These are phyloP conservation scores for Periophthalmus magnuspinnatus DNA, from an alignment of 2,797 vertebrate species.

Conservation along the genomic window DNA sequence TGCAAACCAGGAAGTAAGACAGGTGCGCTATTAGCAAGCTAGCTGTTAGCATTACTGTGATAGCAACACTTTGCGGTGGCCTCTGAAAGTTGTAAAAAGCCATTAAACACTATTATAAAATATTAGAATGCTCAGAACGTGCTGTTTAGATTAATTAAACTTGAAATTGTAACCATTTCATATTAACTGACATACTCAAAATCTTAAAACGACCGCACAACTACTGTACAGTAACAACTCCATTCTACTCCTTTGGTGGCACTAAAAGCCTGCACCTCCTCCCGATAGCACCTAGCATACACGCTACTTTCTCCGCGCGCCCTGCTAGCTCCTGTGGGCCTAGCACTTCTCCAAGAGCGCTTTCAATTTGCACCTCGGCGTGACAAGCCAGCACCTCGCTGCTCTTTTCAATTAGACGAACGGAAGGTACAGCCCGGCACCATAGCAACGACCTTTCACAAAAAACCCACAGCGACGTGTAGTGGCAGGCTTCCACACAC, in stretches of 20 bases:
- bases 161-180: too few species aligned
- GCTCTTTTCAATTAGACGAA: constrained; percentile 62
- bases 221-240: not conserved
- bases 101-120: too few species aligned
- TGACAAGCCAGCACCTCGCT: constrained; percentile 42
- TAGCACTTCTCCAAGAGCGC: constrained; percentile 33
- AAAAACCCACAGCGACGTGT: constrained; percentile 30
- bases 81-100: too few species aligned
- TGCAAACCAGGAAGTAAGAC: too few species aligned
- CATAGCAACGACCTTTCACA: constrained; percentile 49
- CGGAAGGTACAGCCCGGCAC: constrained; percentile 47
- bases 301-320: constrained; percentile 21
- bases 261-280: constrained; percentile 13
- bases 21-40: too few species aligned
- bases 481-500: constrained; percentile 7
- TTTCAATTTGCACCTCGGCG: constrained; percentile 73
- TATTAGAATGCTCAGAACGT: too few species aligned
- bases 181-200: too few species aligned
- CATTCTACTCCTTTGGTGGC: constrained; percentile 32
- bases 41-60: too few species aligned
- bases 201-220: too few species aligned
- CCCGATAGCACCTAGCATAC: not conserved
- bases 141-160: too few species aligned
- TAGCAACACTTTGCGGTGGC: too few species aligned
- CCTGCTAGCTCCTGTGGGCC: constrained; percentile 8